Evolutionary conservation across 2,113 vertebrate species (phyloP).

Genomic region (Cairina moschata): DNA sequence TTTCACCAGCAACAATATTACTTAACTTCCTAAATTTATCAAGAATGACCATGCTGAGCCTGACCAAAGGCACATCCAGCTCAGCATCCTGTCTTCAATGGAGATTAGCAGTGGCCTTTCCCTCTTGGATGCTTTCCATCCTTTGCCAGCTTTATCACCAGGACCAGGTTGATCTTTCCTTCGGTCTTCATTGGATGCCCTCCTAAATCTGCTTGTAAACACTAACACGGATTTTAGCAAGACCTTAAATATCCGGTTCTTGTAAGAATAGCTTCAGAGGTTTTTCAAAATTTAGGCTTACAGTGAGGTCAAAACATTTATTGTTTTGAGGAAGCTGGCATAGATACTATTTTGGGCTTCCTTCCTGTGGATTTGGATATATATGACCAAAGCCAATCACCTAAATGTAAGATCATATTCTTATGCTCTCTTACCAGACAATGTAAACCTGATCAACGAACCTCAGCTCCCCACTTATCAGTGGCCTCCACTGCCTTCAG

Average conservation of each 20-base stretch:
- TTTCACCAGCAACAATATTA: not conserved
- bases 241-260: not conserved
- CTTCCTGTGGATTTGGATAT: not conserved
- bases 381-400: not conserved
- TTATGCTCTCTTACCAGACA: not conserved
- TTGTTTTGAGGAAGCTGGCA: not conserved
- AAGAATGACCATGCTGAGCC: not conserved
- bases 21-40: not conserved
- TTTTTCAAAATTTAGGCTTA: not conserved
- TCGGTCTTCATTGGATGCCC: not conserved
- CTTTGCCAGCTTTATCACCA: not conserved
- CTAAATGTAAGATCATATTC: not conserved
- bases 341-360: not conserved
- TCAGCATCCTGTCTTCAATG: not conserved
- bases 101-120: not conserved
- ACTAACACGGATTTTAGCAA: not conserved
- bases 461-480: not conserved
- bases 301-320: not conserved
- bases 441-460: not conserved
- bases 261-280: not conserved
- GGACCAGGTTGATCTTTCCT: not conserved
- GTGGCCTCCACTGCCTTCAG: not conserved
- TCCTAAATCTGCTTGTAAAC: not conserved
- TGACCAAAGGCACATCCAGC: not conserved
- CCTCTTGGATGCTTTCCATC: not conserved